A percentile compares a stretch with the other conserved stretches of the same genome.
Conservation (phyloP, 2,888 invertebrate genomes). For the Drosophila stalkeri region DNA sequence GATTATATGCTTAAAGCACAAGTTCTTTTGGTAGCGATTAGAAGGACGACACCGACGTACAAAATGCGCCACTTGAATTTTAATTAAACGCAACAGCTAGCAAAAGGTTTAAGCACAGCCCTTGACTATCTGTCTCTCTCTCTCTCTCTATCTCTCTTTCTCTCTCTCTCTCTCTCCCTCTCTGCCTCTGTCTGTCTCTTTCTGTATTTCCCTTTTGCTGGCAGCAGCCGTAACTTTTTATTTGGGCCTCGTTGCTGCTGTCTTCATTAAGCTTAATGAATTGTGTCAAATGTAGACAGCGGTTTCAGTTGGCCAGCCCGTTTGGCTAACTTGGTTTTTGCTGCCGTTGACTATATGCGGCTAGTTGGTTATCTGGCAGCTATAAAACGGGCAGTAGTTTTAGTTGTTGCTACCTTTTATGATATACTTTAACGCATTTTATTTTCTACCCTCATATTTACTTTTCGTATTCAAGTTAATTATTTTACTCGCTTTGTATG, state of each 20-base stretch:
- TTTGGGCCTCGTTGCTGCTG: slow-evolving; percentile 47
- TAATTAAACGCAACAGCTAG: slow-evolving; percentile 82
- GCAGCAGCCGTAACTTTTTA: slow-evolving; percentile 44
- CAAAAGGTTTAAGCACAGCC: slow-evolving; percentile 26
- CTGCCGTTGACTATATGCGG: slow-evolving; percentile 21
- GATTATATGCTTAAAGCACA: slow-evolving; percentile 79
- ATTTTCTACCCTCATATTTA: slow-evolving; percentile 43
- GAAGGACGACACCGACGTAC: slow-evolving; percentile 60
- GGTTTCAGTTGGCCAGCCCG: slow-evolving; percentile 48
- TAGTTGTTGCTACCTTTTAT: slow-evolving; percentile 31
- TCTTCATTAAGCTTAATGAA: slow-evolving; percentile 83
- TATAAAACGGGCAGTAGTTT: slow-evolving; percentile 32
- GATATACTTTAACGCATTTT: slow-evolving; percentile 25
- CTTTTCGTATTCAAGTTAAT: slow-evolving; percentile 66
- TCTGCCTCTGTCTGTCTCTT: slow-evolving; percentile 9
- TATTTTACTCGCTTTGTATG: slow-evolving; percentile 48
- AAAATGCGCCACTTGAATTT: slow-evolving; percentile 82
- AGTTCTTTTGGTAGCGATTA: slow-evolving; percentile 47
- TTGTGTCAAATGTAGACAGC: slow-evolving; percentile 74
- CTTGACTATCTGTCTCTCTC: slow-evolving; percentile 2
- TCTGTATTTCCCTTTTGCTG: slow-evolving; percentile 6
- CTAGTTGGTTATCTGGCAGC: slow-evolving; percentile 32
- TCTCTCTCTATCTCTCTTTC: background rate
- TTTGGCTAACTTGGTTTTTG: slow-evolving; percentile 12
- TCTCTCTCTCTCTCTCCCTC: background rate